Conservation (phyloP, 2,113 vertebrate species). For the Empidonax alnorum region DNA sequence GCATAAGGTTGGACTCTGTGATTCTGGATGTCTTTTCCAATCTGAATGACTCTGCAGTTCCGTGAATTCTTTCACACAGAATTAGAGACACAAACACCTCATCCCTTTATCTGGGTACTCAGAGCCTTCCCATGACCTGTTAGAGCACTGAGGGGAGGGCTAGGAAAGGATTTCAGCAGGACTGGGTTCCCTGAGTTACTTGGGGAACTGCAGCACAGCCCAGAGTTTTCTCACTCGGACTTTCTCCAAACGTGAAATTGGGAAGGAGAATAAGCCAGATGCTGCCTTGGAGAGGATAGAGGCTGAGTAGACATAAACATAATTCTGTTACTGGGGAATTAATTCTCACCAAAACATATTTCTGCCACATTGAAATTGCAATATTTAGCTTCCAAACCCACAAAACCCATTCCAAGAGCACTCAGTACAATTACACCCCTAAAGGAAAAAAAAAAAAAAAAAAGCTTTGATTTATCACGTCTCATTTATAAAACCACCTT, state of each 20-base stretch:
- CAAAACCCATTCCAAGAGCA: slow-evolving; percentile 36
- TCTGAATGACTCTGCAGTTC: not conserved
- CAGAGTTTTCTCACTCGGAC: not conserved
- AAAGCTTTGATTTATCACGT: slow-evolving; percentile 42
- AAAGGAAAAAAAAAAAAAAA: not conserved
- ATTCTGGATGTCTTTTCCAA: not conserved
- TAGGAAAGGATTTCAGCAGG: not conserved
- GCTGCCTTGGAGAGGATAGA: not conserved
- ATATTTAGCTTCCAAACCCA: slow-evolving; percentile 49
- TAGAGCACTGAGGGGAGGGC: not conserved
- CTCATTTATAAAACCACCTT: slow-evolving; percentile 35
- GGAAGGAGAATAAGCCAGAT: slow-evolving; percentile 22
- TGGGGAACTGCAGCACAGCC: not conserved
- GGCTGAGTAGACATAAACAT: slow-evolving; percentile 24
- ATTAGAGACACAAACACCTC: not conserved
- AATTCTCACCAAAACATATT: slow-evolving; percentile 66
- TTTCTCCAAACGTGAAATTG: not conserved
- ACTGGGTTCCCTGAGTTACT: not conserved
- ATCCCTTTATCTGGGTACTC: not conserved
- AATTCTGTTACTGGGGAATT: slow-evolving; percentile 56
- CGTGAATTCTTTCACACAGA: not conserved
- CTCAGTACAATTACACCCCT: slow-evolving; percentile 43
- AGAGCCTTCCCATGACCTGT: not conserved
- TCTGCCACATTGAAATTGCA: slow-evolving; percentile 56
- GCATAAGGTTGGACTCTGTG: not conserved